Percentiles rank a stretch among this genome's conserved stretches.
These are phyloP conservation scores for Microcebus ravelobensis DNA, from an alignment of 2,113 vertebrate genomes.

Conservation along the genomic window DNA sequence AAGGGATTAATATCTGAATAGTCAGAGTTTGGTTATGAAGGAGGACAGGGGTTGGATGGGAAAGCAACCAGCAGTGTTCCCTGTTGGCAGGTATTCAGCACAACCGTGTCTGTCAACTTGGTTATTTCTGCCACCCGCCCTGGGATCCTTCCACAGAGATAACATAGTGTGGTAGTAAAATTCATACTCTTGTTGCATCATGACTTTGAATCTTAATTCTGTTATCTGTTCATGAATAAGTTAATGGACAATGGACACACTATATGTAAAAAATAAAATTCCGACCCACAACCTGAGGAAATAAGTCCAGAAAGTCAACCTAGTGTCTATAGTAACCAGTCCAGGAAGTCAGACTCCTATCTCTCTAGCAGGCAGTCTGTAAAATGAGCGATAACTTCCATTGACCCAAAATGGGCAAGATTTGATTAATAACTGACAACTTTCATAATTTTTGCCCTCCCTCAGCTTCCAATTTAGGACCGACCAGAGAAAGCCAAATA, in stretches of 20 bases:
- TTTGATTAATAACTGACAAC: background rate
- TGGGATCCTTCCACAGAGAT: background rate
- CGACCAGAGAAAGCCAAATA: background rate
- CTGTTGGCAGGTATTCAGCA: background rate
- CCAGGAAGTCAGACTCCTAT: background rate
- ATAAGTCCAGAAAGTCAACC: background rate
- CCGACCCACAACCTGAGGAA: background rate
- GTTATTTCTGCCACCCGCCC: background rate
- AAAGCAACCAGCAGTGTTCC: background rate
- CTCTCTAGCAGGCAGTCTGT: background rate
- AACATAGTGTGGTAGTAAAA: background rate
- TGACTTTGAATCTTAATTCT: conserved; percentile 38
- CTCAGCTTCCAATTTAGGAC: background rate
- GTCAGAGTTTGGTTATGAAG: background rate
- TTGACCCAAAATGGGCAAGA: background rate
- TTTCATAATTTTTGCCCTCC: background rate
- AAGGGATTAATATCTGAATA: background rate
- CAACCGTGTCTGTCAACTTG: background rate
- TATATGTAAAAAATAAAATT: background rate
- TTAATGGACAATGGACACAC: background rate
- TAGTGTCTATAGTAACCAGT: background rate
- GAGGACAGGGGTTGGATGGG: background rate
- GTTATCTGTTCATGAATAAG: background rate
- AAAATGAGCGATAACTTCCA: background rate
- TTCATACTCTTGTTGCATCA: background rate